Conservation (phyloP, 2,113 vertebrate species). For the Coreoperca whiteheadi region DNA sequence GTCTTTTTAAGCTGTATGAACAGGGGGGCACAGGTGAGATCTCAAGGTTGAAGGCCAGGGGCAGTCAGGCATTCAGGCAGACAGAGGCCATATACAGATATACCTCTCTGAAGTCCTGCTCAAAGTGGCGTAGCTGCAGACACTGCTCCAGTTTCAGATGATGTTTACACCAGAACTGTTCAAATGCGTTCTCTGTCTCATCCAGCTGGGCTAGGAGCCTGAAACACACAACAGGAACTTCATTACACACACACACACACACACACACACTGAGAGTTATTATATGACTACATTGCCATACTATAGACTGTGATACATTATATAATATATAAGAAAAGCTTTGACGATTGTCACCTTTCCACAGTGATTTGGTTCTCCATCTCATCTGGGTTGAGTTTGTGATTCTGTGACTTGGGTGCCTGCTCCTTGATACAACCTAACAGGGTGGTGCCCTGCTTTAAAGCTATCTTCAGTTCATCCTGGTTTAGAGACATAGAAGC, state of each 20-base stretch:
- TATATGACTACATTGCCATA: neutral
- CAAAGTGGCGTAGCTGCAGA: conserved; percentile 95
- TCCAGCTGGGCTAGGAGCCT: conserved; percentile 93
- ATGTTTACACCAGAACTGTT: conserved; percentile 94
- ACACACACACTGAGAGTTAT: neutral
- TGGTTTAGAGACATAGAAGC: conserved; percentile 63
- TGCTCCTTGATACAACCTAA: conserved; percentile 91
- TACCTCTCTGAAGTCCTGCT: conserved; percentile 94
- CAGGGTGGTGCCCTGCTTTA: conserved; percentile 92
- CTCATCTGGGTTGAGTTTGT: conserved; percentile 90
- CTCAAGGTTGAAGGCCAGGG: neutral
- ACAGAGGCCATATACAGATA: conserved; percentile 4
- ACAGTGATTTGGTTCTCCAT: conserved; percentile 92
- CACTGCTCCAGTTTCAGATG: conserved; percentile 93
- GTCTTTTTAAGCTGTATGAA: neutral
- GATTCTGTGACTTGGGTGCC: conserved; percentile 83
- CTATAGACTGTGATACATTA: neutral
- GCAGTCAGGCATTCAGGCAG: neutral
- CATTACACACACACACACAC: conserved; percentile 9
- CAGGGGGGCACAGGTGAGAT: neutral
- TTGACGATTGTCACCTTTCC: conserved; percentile 85
- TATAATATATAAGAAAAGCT: neutral
- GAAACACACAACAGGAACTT: conserved; percentile 47
- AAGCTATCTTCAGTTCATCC: conserved; percentile 91
- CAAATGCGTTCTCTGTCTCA: conserved; percentile 95